Base-by-base conservation (phyloP, 2,888 invertebrate genomes). In the Zeuzera pyrina region DNA sequence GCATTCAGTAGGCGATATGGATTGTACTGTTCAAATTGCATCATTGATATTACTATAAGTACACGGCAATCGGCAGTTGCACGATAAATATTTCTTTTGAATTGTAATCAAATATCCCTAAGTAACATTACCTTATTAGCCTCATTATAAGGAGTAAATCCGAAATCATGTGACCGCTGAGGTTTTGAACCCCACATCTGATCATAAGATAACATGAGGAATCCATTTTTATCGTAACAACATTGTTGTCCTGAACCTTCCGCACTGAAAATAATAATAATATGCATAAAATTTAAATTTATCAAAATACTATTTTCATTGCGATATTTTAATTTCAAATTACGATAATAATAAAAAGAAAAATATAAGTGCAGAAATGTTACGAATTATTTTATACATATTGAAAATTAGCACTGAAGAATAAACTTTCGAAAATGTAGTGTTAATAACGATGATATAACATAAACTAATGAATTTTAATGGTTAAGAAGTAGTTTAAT, bases 241-340 rank as follows among this genome's bases (percentile, higher is more conserved):
- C 98, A 99, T 60, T 98, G 97, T 60, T 98, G 98, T 32, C 97
- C 98, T 1, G 94, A 91, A 15, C 96, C 96, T 69, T 95, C 93
- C 35, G 90, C 68, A 39, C 95, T 95, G 52, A 28, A 63, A 57
- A 36, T 7, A 5, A 24, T 24, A 19, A n/a, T 19, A 19, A 24
- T 24, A 24, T 24, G n/a, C 24, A n/a, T 19, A n/a, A 24, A 24
- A 24, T 24, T 8, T 12, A 28, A 12, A 12, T 28, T n/a, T 24
- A n/a, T 8, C 4, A 10, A n/a, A 3, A 24, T 8, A 24, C 24
- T 3, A 2, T 26, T 15, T 29, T 12, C 15, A 29, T 10, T 29
- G 8, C 10, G 13, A 15, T 1, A 16, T 26, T 14, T 24, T 22
- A 15, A 15, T 12, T 15, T 14, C 27, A 11, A 28, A 43, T 23